Evolutionary conservation across 2,797 vertebrate species (phyloP).

Genomic region (Erethizon dorsatum): DNA sequence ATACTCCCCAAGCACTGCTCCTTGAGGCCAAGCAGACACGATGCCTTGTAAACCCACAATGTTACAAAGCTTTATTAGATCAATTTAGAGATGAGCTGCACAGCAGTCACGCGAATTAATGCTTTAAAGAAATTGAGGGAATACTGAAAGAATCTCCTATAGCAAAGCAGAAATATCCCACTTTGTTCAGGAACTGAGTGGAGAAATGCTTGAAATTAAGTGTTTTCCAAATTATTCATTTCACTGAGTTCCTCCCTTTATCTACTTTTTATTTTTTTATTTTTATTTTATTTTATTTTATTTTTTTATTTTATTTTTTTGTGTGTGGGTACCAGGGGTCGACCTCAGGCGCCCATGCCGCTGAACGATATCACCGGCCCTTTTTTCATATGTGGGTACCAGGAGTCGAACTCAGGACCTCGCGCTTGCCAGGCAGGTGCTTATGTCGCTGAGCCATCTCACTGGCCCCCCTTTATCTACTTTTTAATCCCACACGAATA

Average conservation of each 20-base stretch:
- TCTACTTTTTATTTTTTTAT: background rate
- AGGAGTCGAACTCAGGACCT: no score
- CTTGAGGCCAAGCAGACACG: background rate
- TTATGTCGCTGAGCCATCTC: background rate
- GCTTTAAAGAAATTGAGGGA: background rate
- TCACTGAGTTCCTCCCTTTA: background rate
- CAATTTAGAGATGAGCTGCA: background rate
- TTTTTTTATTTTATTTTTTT: no score
- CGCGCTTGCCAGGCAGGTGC: no score
- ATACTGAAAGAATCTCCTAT: background rate
- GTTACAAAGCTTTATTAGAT: background rate
- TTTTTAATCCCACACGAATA: background rate
- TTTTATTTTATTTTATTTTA: no score
- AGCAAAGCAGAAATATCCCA: background rate
- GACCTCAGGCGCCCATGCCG: no score
- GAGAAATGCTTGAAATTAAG: conserved; percentile 20
- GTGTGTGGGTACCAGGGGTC: no score
- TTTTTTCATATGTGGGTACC: no score
- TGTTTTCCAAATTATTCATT: background rate
- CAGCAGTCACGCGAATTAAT: background rate
- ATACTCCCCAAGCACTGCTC: background rate
- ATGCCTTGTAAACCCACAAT: rapidly evolving
- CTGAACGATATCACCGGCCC: no score
- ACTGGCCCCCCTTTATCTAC: background rate
- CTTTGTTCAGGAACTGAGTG: background rate